These are phyloP conservation scores for Siniperca scherzeri DNA, from an alignment of 2,797 vertebrate genomes.

Conservation along the genomic window DNA sequence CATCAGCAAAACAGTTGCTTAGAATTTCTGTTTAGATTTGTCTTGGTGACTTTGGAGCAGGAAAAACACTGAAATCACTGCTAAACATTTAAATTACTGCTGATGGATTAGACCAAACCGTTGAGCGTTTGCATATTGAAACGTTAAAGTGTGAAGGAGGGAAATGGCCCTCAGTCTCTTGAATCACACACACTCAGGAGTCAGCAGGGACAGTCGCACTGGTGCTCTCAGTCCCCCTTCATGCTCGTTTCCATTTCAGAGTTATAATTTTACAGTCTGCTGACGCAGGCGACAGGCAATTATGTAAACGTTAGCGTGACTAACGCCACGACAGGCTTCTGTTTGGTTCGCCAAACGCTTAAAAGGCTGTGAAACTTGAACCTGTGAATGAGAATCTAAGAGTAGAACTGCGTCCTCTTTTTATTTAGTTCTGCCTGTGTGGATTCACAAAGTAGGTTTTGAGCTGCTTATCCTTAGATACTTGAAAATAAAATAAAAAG, in stretches of 20 bases:
- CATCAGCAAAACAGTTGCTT: constrained; percentile 2
- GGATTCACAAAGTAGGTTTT: neutral
- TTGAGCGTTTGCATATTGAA: neutral
- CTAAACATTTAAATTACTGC: too few relatives aligned
- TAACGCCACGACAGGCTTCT: constrained; percentile 12
- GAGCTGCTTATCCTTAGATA: neutral
- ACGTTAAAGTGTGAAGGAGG: constrained; percentile 12
- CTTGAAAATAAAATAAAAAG: neutral
- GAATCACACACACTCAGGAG: constrained; percentile 22
- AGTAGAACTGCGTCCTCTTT: too few relatives aligned
- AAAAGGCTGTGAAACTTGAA: constrained; percentile 13
- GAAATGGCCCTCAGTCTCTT: neutral
- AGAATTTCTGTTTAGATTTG: neutral
- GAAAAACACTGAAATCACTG: neutral
- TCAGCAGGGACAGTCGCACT: neutral
- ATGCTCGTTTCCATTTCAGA: constrained; percentile 41
- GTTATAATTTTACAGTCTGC: constrained; percentile 45
- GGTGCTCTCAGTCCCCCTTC: constrained; percentile 23
- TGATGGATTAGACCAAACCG: neutral
- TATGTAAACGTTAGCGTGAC: constrained; percentile 46
- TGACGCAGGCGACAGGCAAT: constrained; percentile 19
- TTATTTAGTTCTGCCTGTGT: neutral
- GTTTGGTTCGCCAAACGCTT: neutral
- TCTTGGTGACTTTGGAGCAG: neutral
- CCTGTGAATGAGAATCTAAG: constrained; percentile 1